Base-by-base conservation (phyloP, 2,113 vertebrate genomes). In the Anser cygnoides region DNA sequence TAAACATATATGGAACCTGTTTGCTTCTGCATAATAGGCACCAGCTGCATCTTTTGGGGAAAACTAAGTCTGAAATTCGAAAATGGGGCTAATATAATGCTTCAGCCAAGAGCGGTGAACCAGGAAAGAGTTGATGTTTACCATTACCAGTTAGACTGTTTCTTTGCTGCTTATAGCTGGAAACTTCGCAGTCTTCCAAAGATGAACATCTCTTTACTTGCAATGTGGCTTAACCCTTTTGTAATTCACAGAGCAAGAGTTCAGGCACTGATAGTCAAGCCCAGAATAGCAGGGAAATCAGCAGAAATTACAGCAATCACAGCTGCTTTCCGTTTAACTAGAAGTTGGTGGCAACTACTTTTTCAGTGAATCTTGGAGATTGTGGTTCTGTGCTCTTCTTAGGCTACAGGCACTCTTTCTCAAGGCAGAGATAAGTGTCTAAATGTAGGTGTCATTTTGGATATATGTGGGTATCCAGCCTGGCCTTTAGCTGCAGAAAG, bases 181-280 rank as follows among this genome's bases (percentile, higher is more conserved):
- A 79, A 49, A 19, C 59, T 49, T 20, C 54, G 13, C 39, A 44
- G 23, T 66, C 31, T 63, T 92, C 18, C 19, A 3, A 1, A 55
- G 37, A 10, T 9, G 0, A 77, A 20, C 11, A 33, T 76, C 17
- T 84, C 65, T 68, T 71, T 14, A 15, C 25, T 63, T 94, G 43
- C 17, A 25, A 7, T 29, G 22, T 82, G 6, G 50, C 44, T 22
- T 84, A 11, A 33, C 5, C 5, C 26, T 72, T 59, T 13, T 0
- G 1, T 23, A 44, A 41, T 52, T 92, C 8, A n/a, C 11, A 57
- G 58, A 46, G 4, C 26, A 52, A 44, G 20, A 62, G 13, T 74
- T 39, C 2, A 1, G 26, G 22, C 46, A 11, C 39, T 1, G 0
- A 10, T 41, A 16, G 28, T 37, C 31, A 62, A 44, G 35, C 12